phyloP scores from a whole-genome alignment of 1,140 invertebrate species.

The Eumeta japonica region DNA sequence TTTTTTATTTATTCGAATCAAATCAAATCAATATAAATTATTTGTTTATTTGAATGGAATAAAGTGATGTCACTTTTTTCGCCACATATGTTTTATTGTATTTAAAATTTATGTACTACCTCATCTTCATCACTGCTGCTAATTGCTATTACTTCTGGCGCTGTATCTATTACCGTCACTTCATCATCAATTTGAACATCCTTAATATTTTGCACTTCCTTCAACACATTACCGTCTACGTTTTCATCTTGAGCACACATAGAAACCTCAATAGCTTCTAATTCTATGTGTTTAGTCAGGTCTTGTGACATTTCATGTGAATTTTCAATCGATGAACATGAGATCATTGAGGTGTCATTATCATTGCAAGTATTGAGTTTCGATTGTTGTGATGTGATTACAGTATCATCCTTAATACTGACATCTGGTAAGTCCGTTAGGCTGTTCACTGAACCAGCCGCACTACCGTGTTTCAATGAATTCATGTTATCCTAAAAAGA shows the following conservation, averaged over 20 bases:
- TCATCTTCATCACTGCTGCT: conserved; percentile 46
- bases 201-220: conserved; percentile 1
- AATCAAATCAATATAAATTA: too few relatives aligned
- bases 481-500: conserved; percentile 15
- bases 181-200: conserved; percentile 24
- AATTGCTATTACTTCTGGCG: conserved; percentile 37
- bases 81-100: too few relatives aligned
- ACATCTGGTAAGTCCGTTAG: conserved; percentile 15
- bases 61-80: too few relatives aligned
- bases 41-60: too few relatives aligned
- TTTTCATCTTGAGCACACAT: too few relatives aligned
- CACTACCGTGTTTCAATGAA: conserved; percentile 5
- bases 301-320: too few relatives aligned
- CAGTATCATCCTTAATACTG: not conserved
- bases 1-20: too few relatives aligned
- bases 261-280: too few relatives aligned
- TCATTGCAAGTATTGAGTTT: conserved; percentile 10
- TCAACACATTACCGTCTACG: too few relatives aligned
- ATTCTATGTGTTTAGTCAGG: too few relatives aligned
- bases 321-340: conserved; percentile 34
- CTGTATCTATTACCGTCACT: conserved; percentile 34
- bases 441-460: conserved; percentile 12
- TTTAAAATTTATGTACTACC: too few relatives aligned
- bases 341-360: conserved; percentile 20
- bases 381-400: too few relatives aligned